Evolutionary conservation across 2,113 vertebrate genomes (phyloP).

Genomic region (Clarias magur): DNA sequence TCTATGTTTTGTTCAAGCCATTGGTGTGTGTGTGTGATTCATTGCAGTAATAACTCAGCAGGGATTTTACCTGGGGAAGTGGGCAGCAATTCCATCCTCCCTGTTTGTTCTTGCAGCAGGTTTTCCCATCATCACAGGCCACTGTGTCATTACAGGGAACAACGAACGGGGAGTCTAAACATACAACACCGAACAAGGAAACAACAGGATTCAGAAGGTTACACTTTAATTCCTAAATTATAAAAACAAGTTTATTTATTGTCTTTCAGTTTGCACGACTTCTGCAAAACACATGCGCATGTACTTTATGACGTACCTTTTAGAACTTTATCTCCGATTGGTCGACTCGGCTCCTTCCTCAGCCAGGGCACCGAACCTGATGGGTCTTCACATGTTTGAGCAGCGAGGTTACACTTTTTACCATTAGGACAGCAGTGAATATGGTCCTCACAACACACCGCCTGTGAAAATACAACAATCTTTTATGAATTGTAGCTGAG

Average conservation of each 20-base stretch:
- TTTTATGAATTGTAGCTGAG: too few relatives aligned
- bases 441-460: constrained; percentile 73
- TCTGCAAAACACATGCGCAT: too few relatives aligned
- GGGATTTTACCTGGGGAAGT: constrained; percentile 48
- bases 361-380: constrained; percentile 49
- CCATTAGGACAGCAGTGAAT: constrained; percentile 77
- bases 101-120: constrained; percentile 54
- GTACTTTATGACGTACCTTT: background rate
- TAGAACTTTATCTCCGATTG: background rate
- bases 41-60: constrained; percentile 25
- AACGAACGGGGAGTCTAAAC: constrained; percentile 48
- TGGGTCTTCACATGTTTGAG: constrained; percentile 53
- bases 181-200: constrained; percentile 50
- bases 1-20: background rate
- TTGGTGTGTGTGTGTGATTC: too few relatives aligned
- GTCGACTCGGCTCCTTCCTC: background rate
- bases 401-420: constrained; percentile 63
- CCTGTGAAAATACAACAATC: constrained; percentile 54
- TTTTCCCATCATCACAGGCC: constrained; percentile 53
- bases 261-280: too few relatives aligned
- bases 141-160: constrained; percentile 49
- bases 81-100: constrained; percentile 65
- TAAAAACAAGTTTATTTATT: too few relatives aligned
- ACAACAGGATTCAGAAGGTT: too few relatives aligned
- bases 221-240: too few relatives aligned